These are phyloP conservation scores for Aphaenogaster ashmeadi DNA, from an alignment of 1,140 invertebrate species.

Conservation along the genomic window DNA sequence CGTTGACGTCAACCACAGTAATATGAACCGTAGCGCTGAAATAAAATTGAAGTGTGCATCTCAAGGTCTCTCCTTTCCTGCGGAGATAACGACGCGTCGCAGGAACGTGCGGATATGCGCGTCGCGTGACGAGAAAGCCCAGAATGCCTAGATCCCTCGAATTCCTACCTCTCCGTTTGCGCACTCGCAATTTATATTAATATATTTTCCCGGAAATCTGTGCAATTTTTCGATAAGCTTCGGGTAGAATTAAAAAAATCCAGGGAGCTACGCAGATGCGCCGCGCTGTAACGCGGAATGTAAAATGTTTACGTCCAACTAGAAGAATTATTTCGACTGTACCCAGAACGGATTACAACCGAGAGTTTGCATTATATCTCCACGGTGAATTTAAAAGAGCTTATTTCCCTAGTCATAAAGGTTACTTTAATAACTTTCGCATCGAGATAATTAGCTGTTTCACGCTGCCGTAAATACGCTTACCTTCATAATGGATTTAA, in stretches of 20 bases:
- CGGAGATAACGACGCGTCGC: neutral
- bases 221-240: neutral
- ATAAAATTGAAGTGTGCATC: conserved; percentile 79
- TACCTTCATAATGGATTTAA: conserved; percentile 18
- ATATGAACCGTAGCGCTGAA: conserved; percentile 97
- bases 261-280: neutral
- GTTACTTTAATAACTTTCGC: conserved; percentile 23
- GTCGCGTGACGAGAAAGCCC: neutral
- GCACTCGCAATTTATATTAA: conserved; percentile 6
- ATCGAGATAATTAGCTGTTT: conserved; percentile 29
- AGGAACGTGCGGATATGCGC: neutral
- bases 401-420: conserved; percentile 35
- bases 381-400: conserved; percentile 35
- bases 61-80: neutral
- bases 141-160: conserved; percentile 8
- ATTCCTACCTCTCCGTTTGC: neutral
- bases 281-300: neutral
- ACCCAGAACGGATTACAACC: conserved; percentile 12
- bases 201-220: conserved; percentile 4
- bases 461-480: conserved; percentile 9
- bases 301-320: conserved; percentile 19
- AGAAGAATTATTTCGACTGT: conserved; percentile 31
- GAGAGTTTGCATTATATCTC: conserved; percentile 32
- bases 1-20: conserved; percentile 98
- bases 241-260: neutral